Evolutionary conservation across 2,797 vertebrate species (phyloP), one percentile per base, ranked within the genome.

Genomic region (Cephalopachus bancanus): DNA sequence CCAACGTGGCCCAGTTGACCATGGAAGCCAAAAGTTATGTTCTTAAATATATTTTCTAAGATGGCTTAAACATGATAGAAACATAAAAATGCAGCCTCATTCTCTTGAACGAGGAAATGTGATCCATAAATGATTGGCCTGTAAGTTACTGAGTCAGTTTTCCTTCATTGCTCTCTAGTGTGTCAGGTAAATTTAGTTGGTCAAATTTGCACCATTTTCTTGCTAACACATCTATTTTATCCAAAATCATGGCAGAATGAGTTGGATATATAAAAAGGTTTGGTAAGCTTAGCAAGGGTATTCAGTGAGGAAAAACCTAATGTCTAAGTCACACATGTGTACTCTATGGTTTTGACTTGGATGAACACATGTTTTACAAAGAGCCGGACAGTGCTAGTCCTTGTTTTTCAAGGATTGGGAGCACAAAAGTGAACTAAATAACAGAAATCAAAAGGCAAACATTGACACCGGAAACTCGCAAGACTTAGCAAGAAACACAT

Each of bases 361-460:
- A 64, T 55, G 51, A 71, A 17, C 19, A 49, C 37, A 19, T 59
- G 17, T 86, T 94, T 89, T 74, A 96, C 93, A 96, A 90, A 95
- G 79, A 86, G 28, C 62, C 2, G 3, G 75, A 60, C 7, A 51
- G 59, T 60, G 87, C 57, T 51, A 49, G 71, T 37, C 64, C 87
- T 92, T 96, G 89, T 97, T 97, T 95, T 90, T 87, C 19, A 83
- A 89, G 72, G 88, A 44, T 93, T 7, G 2, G 44, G 59, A 95
- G 55, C 87, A 89, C 57, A 91, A 81, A 95, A 80, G 93, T 89
- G 92, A 96, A 91, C 83, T 88, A 86, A 97, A 93, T 95, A 95
- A 95, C 83, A 95, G 92, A 91, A 97, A 95, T 97, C 88, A 96
- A 95, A 98, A 96, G 88, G 88, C 81, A 84, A 93, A 75, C 94